These are phyloP conservation scores for Strix aluco DNA, from an alignment of 2,113 vertebrate species.

Conservation along the genomic window DNA sequence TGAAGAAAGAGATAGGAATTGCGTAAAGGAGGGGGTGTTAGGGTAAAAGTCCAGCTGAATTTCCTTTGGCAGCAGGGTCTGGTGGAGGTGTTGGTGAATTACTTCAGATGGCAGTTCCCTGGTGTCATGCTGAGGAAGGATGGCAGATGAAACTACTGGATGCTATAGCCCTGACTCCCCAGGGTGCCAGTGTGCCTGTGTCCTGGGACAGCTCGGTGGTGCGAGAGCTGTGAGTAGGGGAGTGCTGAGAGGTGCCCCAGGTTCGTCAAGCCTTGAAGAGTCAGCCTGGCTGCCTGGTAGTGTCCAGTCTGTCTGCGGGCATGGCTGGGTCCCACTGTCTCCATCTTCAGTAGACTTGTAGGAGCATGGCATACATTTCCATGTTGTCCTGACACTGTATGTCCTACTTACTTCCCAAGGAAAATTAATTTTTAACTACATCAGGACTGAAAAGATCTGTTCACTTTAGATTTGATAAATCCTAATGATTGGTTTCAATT, in stretches of 20 bases:
- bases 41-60: neutral
- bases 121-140: neutral
- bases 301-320: neutral
- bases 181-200: neutral
- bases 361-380: neutral
- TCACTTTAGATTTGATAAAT: neutral
- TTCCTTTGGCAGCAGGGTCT: neutral
- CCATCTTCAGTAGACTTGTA: neutral
- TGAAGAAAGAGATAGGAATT: constrained; percentile 4
- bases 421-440: neutral
- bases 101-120: neutral
- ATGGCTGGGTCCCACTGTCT: neutral
- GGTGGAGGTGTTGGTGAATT: neutral
- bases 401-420: accelerated
- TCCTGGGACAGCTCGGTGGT: neutral
- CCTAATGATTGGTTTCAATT: neutral
- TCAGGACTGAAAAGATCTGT: neutral
- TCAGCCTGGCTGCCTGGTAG: neutral
- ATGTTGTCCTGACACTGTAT: neutral
- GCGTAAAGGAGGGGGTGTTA: neutral
- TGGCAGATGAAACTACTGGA: accelerated
- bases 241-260: neutral
- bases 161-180: neutral
- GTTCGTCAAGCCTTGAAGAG: neutral
- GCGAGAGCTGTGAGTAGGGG: neutral